These are phyloP conservation scores for Diplodus puntazzo DNA, from an alignment of 2,797 vertebrate species.

Conservation along the genomic window DNA sequence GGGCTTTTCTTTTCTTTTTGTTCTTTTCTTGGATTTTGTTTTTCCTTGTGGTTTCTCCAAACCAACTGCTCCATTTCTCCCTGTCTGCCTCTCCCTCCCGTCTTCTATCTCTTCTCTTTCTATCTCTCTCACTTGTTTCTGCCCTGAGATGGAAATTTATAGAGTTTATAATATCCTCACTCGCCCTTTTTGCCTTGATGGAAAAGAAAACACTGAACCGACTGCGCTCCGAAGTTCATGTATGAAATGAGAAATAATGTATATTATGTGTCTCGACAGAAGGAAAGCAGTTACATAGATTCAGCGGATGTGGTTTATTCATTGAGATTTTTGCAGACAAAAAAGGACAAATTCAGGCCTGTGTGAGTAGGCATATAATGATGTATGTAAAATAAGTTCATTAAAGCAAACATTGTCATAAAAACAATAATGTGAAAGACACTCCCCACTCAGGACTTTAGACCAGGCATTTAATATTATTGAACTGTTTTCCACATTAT, in stretches of 20 bases:
- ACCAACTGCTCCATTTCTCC: constrained; percentile 41
- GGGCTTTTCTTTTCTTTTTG: constrained; percentile 54
- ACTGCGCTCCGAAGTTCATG: background rate
- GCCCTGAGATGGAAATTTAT: constrained; percentile 48
- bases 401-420: background rate
- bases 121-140: constrained; percentile 30
- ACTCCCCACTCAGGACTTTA: background rate
- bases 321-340: background rate
- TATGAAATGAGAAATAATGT: background rate
- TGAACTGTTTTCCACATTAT: background rate
- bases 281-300: background rate
- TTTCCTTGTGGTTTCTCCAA: constrained; percentile 62
- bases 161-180: constrained; percentile 44
- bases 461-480: background rate
- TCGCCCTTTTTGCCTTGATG: constrained; percentile 40
- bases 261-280: background rate
- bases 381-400: background rate
- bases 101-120: constrained; percentile 5
- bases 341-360: background rate
- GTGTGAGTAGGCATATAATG: background rate
- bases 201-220: constrained; percentile 24
- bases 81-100: background rate
- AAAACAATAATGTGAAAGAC: background rate
- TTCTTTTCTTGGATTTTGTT: constrained; percentile 59
- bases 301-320: background rate